These are phyloP conservation scores for Lateolabrax maculatus DNA, from an alignment of 2,797 vertebrate genomes.

Conservation along the genomic window DNA sequence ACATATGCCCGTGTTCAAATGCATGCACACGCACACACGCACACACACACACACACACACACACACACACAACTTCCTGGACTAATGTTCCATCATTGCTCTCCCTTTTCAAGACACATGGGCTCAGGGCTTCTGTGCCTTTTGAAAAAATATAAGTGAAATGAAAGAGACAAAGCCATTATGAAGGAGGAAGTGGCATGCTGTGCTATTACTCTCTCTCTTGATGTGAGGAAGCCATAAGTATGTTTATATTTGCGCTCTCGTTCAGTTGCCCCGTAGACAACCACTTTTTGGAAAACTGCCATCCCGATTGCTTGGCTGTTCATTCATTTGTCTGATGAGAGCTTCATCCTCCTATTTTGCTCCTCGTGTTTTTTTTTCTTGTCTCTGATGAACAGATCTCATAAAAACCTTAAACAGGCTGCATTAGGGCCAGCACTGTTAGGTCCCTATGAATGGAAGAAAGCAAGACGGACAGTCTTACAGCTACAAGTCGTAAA, in stretches of 20 bases:
- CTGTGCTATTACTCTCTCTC: constrained; percentile 29
- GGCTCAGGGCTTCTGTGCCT: constrained; percentile 33
- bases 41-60: constrained; percentile 1
- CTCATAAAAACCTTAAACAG: constrained; percentile 19
- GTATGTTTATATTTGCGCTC: constrained; percentile 30
- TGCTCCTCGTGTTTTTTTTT: constrained; percentile 21
- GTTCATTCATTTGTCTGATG: constrained; percentile 32
- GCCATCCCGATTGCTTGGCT: constrained; percentile 22
- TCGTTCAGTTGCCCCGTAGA: constrained; percentile 18
- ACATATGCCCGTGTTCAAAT: constrained; percentile 23
- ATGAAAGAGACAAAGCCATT: constrained; percentile 32
- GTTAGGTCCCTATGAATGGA: background rate
- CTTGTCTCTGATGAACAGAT: constrained; percentile 24
- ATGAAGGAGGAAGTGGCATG: constrained; percentile 25
- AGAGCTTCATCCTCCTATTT: constrained; percentile 26
- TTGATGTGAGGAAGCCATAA: constrained; percentile 9
- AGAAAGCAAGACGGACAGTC: background rate
- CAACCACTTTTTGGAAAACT: constrained; percentile 23
- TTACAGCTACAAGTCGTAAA: background rate
- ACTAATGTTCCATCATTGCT: constrained; percentile 30
- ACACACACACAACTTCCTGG: constrained; percentile 14
- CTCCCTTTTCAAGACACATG: constrained; percentile 45
- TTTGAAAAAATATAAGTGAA: constrained; percentile 37
- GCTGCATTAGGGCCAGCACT: constrained; percentile 2
- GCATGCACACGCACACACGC: constrained; percentile 7